Evolutionary conservation across 2,797 vertebrate species (phyloP), one percentile per base, ranked within the genome.

Genomic region (Garrulus glandarius): DNA sequence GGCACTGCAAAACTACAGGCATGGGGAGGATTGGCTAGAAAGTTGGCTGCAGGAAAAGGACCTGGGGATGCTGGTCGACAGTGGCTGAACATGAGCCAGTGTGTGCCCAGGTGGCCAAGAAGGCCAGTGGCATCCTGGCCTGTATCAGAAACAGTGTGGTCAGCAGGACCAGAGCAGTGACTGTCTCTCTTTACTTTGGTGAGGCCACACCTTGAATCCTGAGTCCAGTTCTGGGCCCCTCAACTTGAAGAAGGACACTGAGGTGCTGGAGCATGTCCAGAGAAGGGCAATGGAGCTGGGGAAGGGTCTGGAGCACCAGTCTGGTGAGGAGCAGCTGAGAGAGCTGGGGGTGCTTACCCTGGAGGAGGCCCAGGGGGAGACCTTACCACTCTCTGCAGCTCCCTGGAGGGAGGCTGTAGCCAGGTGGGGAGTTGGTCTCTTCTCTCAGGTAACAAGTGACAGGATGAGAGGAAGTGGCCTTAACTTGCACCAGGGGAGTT

Each of bases 281-380:
- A 60, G 59, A 6, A 43, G 8, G 36, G 12, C 61, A 37, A 0
- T 0, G 0, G 34, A 50, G 20, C 11, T 32, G 27, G 13, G 13
- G 13, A 60, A 46, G 22, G 29, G 3, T 6, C n/a, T 11, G 19
- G 26, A 89, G 15, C 20, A 27, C 46, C 55, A 3, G 2, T 78
- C 11, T 3, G 4, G 1, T 13, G 11, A 64, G 71, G 46, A 78
- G 46, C 6, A 2, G 46, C 56, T 46, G 56, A 47, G 37, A 1
- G 37, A 86, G 5, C 30, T 92, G 57, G 5, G 9, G 6, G 0
- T 63, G 23, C n/a, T 78, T 13, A 22, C 3, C 2, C 41, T 69
- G 85, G 27, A 74, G 8, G n/a, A 94, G 41, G 26, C n/a, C 16
- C 9, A 5, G 8, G 20, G 20, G 8, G 18, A n/a, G 15, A 79